Conservation (phyloP, 2,797 vertebrate genomes). For the Remorina albescens region DNA sequence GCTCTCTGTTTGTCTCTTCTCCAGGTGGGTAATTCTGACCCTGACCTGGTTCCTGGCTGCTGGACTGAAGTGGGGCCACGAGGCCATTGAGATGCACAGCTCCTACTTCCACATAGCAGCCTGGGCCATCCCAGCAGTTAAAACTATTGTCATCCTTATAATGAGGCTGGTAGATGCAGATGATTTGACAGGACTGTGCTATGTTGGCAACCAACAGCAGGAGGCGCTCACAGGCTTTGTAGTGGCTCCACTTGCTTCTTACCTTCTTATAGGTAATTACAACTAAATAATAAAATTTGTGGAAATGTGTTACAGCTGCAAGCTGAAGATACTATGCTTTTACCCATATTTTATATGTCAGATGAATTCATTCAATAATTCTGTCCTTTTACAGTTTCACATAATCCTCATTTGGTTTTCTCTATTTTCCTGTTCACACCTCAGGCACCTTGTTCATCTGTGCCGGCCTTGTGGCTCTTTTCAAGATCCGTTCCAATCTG, state of each 20-base stretch:
- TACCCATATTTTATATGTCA: not conserved
- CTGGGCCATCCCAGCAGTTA: constrained; percentile 98
- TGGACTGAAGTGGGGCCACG: constrained; percentile 97
- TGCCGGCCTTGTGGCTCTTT: constrained; percentile 95
- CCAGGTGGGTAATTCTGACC: constrained; percentile 99
- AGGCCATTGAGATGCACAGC: constrained; percentile 99
- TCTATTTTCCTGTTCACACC: not conserved
- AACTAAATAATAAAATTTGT: not conserved
- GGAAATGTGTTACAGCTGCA: not conserved
- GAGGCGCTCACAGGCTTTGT: constrained; percentile 97
- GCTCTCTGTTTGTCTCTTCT: constrained; percentile 77
- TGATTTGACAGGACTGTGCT: constrained; percentile 95
- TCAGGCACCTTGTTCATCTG: constrained; percentile 95
- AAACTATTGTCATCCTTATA: constrained; percentile 98
- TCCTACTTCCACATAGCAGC: constrained; percentile 99
- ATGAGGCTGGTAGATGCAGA: constrained; percentile 98
- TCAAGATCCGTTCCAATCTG: constrained; percentile 98
- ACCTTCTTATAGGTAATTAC: constrained; percentile 89
- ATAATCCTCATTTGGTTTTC: not conserved
- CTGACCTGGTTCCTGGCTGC: constrained; percentile 98
- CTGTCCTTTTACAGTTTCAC: not conserved
- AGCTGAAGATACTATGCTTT: not conserved
- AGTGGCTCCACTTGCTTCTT: constrained; percentile 95
- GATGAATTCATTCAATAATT: not conserved
- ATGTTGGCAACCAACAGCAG: constrained; percentile 95